Percentiles rank a stretch among this genome's conserved stretches.
Conservation (phyloP, 2,888 invertebrate species). For the Keiferia lycopersicella region DNA sequence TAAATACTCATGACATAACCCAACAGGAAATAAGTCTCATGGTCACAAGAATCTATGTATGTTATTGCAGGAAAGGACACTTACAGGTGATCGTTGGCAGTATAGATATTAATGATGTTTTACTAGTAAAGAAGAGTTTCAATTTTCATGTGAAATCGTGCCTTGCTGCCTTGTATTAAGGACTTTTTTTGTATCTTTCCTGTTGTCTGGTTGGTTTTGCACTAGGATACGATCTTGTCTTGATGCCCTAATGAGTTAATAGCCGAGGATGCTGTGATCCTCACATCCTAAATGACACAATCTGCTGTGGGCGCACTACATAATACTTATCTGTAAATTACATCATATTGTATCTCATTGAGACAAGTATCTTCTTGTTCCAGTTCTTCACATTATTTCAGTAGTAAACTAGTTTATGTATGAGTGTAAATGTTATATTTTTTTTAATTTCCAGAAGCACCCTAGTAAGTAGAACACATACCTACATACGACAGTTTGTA, state of each 20-base stretch:
- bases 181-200: not conserved
- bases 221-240: no score
- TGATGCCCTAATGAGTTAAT: slow-evolving; percentile 6
- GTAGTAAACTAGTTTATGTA: no score
- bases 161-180: not conserved
- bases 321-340: slow-evolving; percentile 21
- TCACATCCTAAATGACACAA: slow-evolving; percentile 23
- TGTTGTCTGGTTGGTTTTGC: not conserved
- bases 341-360: slow-evolving; percentile 17
- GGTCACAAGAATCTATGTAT: slow-evolving; percentile 9
- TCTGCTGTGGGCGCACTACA: slow-evolving; percentile 20
- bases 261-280: slow-evolving; percentile 4
- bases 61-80: not conserved
- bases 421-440: no score
- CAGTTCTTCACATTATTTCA: not conserved
- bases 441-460: no score
- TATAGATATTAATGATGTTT: slow-evolving; percentile 17
- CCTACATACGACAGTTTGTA: no score
- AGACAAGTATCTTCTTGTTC: slow-evolving; percentile 2
- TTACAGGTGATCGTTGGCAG: not conserved
- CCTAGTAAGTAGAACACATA: no score
- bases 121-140: not conserved
- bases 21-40: slow-evolving; percentile 13
- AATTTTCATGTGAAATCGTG: not conserved
- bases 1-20: not conserved